Evolutionary conservation across 1,140 invertebrate species (phyloP).

Genomic region (Steinernema feltiae): DNA sequence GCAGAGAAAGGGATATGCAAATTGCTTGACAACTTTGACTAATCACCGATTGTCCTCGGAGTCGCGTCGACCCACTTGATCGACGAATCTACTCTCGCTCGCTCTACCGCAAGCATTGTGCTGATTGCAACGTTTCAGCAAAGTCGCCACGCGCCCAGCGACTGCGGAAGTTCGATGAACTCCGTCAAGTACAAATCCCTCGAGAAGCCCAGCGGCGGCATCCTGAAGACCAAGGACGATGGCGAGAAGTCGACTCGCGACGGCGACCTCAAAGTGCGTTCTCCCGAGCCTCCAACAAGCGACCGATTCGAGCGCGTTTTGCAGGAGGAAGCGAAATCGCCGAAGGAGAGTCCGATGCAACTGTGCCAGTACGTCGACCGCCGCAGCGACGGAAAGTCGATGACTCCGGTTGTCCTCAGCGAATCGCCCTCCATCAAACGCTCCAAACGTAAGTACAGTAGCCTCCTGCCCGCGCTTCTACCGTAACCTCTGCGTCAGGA

Average conservation of each 20-base stretch:
- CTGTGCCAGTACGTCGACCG: constrained; percentile 1
- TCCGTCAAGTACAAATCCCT: constrained; percentile 7
- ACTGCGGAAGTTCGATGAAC: not conserved
- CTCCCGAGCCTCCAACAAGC: not conserved
- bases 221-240: not conserved
- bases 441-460: not conserved
- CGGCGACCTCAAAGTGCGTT: not conserved
- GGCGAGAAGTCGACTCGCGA: not conserved
- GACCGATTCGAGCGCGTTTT: not conserved
- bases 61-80: not conserved
- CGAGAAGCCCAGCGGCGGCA: constrained; percentile 3
- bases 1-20: no score
- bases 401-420: not conserved
- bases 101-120: no score
- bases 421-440: not conserved
- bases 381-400: not conserved
- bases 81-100: not conserved
- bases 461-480: not conserved
- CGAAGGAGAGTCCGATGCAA: not conserved
- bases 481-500: not conserved
- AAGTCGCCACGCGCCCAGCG: not conserved
- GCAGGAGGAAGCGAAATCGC: not conserved
- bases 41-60: not conserved
- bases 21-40: constrained; percentile 5
- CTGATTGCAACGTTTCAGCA: not conserved